A percentile compares a stretch with the other conserved stretches of the same genome.
Conservation (phyloP, 2,113 vertebrate genomes). For the Rhadina sibilatrix region DNA sequence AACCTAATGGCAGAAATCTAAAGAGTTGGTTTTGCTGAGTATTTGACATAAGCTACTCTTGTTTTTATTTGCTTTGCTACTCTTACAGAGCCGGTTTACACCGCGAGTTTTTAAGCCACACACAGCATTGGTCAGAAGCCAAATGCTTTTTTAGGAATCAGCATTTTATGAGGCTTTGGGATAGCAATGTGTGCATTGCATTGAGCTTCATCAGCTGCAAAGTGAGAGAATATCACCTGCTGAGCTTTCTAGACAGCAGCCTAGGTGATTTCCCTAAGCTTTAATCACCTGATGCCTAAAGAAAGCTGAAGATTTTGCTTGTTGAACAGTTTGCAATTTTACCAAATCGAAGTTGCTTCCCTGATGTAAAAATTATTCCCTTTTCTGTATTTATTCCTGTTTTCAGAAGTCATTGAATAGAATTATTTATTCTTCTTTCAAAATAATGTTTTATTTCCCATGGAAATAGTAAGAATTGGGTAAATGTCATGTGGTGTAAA, state of each 20-base stretch:
- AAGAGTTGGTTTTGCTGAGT: slow-evolving; percentile 14
- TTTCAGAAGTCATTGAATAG: neutral
- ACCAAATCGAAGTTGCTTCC: neutral
- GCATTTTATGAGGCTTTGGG: slow-evolving; percentile 4
- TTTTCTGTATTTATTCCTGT: neutral
- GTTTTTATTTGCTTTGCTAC: slow-evolving; percentile 17
- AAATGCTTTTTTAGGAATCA: neutral
- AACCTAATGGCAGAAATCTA: slow-evolving; percentile 7
- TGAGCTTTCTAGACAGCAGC: neutral
- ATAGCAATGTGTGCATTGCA: neutral
- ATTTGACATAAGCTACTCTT: neutral
- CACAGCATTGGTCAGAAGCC: neutral
- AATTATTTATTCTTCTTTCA: neutral
- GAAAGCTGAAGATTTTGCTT: neutral
- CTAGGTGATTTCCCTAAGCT: neutral
- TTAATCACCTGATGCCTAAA: neutral
- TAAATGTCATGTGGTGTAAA: neutral
- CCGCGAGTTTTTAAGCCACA: neutral
- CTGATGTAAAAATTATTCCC: neutral
- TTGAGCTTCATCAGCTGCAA: neutral
- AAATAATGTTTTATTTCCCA: neutral
- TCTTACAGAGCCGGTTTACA: neutral
- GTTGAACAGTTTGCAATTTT: neutral
- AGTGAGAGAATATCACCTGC: neutral
- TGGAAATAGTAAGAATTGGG: neutral